Evolutionary conservation across 1,140 invertebrate genomes (phyloP).

Genomic region (Zaprionus tsacasi): DNA sequence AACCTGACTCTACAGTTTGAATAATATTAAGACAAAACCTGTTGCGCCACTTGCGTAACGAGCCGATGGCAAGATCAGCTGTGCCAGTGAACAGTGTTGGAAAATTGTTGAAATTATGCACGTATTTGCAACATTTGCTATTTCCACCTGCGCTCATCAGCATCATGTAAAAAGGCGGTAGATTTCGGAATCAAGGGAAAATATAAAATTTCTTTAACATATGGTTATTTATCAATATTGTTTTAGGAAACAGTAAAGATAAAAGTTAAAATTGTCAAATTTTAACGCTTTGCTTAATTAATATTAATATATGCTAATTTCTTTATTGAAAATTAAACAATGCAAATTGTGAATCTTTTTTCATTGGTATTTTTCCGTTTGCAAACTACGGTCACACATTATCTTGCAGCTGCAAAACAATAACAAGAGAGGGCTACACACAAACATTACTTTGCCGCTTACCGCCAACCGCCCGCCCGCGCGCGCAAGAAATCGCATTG

Average conservation of each 20-base stretch:
- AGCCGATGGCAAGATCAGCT: conserved; percentile 32
- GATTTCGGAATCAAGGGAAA: not conserved
- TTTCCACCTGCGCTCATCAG: not conserved
- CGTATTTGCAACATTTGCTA: not conserved
- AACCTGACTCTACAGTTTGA: conserved; percentile 31
- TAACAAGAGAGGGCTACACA: conserved; percentile 59
- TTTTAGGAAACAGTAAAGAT: no score
- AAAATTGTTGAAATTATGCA: not conserved
- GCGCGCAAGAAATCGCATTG: conserved; percentile 38
- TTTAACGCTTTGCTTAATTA: no score
- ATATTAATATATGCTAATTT: not conserved
- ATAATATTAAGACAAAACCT: conserved; percentile 49
- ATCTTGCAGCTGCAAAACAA: conserved; percentile 44
- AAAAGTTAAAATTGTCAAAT: no score
- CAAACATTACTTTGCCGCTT: conserved; percentile 60
- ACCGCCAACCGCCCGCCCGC: conserved; percentile 23
- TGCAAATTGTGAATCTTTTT: not conserved
- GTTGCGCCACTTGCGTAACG: conserved; percentile 57
- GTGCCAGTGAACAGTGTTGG: conserved; percentile 8
- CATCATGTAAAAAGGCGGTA: not conserved
- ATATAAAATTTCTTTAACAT: not conserved
- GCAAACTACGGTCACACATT: conserved; percentile 16
- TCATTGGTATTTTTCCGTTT: not conserved
- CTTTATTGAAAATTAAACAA: not conserved
- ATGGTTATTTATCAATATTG: no score